Base-by-base conservation (phyloP, 1,140 invertebrate genomes). In the Pogonomyrmex barbatus region DNA sequence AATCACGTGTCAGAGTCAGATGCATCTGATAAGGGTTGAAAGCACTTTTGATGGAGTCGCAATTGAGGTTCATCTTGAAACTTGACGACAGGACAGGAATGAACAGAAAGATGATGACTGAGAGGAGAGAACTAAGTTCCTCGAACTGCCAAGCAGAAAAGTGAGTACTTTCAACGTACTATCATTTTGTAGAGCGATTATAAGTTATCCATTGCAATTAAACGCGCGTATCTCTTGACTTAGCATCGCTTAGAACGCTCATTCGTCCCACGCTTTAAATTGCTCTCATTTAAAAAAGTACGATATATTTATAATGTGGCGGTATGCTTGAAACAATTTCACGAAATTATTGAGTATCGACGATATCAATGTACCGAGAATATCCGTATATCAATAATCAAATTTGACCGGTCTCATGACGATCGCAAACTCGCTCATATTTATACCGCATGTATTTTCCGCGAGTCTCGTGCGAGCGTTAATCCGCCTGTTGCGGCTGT, bases 1-100 rank as follows among this genome's bases (percentile, higher is more conserved):
- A 89, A 90, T 89, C 87, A 63, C 78, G 71, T 87, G 88, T 89
- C 88, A 90, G 88, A 90, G 56, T 90, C 88, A 90, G 88, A 89
- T 67, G 73, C 65, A 78, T 78, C 60, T 89, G 88, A 90, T 90
- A 90, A 90, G 78, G 88, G 88, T 89, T 87, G 85, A 87, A 84
- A 90, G 87, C 73, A 83, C 78, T 84, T 81, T 77, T 81, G 54
- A 78, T 89, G 42, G 39, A 56, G 52, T 60, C 54, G 67, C 12
- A 63, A 17, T 62, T 14, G 67, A 71, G 70, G 77, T 73, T 89
- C 67, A 52, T 89, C 87, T 87, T 75, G 85, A 78, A 89, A 87
- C 73, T 90, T 65, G 88, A 68, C 45, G 47, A 78, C 73, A 33
- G 62, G 50, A 47, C 33, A 42, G 42, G 45, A 77, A 87, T 58